phyloP scores from a whole-genome alignment of 2,113 vertebrate genomes.

The Stigmatopora argus region DNA sequence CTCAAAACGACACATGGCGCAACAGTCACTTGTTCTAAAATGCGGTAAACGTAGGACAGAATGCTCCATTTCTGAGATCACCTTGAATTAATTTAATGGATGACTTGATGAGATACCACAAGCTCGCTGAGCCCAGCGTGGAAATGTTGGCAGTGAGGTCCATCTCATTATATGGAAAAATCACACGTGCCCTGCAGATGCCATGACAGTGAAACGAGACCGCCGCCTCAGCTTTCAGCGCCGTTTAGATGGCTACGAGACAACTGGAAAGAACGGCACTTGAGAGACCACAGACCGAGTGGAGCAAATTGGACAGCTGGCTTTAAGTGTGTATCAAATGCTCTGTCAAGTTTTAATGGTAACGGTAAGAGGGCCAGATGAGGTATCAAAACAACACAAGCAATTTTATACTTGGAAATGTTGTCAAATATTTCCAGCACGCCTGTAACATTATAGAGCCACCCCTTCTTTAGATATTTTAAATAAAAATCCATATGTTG shows the following conservation, averaged over 20 bases:
- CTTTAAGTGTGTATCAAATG: conserved; percentile 29
- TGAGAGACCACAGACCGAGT: conserved; percentile 21
- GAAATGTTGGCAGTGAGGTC: conserved; percentile 39
- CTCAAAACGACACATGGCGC: background rate
- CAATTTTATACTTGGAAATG: background rate
- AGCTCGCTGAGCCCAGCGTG: conserved; percentile 9
- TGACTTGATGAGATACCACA: conserved; percentile 20
- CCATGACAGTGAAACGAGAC: conserved; percentile 32
- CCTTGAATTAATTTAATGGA: conserved; percentile 28
- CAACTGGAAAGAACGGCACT: conserved; percentile 36
- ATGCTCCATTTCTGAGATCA: conserved; percentile 11
- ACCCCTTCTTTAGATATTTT: background rate
- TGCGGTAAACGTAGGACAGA: background rate
- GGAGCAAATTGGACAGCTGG: conserved; percentile 30
- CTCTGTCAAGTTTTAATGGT: conserved; percentile 30
- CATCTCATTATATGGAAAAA: conserved; percentile 58
- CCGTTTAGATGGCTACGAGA: conserved; percentile 38
- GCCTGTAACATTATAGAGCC: background rate
- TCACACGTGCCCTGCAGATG: conserved; percentile 31
- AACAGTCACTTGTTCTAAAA: background rate
- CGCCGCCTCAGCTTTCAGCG: conserved; percentile 23
- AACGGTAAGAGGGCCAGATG: background rate
- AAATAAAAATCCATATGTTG: too few relatives aligned
- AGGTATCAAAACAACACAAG: conserved; percentile 7
- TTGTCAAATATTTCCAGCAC: background rate